Evolutionary conservation across 2,888 invertebrate genomes (phyloP), one percentile per base, ranked within the genome.

Genomic region (Auanema freiburgensis): DNA sequence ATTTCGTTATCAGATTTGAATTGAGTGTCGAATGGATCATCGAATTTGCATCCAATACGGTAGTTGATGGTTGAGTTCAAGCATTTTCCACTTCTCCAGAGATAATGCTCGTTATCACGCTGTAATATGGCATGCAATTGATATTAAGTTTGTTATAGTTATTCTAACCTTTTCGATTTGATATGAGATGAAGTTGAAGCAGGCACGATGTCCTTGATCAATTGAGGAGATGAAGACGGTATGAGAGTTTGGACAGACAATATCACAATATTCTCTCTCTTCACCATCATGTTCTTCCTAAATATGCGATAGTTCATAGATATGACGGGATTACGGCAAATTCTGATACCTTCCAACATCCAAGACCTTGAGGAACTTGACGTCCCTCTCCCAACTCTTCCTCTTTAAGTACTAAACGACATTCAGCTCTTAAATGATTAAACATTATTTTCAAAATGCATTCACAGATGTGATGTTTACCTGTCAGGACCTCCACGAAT

Each of bases 171-270:
- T 71, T 63, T 81, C 81, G 40, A 81, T 69, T 58, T 81, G 79
- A 63, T 81, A 81, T 42, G 79, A 79, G 72, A 78, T 76, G 72
- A 73, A 81, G 73, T 81, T 81, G 75, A 81, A 81, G 69, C 81
- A 81, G 24, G 77, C 74, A 41, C 78, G 71, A 53, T 80, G 80
- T 11, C 79, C 79, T 53, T 75, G 76, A 43, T 78, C 74, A 63
- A 79, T 69, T 58, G 64, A 71, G 14, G 76, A 71, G 52, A 74
- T 70, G 71, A 79, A 80, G 49, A 79, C 77, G 52, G 81, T 80
- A 63, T 82, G 80, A 8, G 81, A 77, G 59, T 79, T 79, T 8
- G 81, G 81, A 64, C 81, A 81, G n/a, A 81, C 81, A 54, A 81
- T 59, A 53, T 80, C 81, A 56, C 79, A 80, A 65, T 78, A 79